Evolutionary conservation across 2,888 invertebrate genomes (phyloP).

Genomic region (Drosophila merina): DNA sequence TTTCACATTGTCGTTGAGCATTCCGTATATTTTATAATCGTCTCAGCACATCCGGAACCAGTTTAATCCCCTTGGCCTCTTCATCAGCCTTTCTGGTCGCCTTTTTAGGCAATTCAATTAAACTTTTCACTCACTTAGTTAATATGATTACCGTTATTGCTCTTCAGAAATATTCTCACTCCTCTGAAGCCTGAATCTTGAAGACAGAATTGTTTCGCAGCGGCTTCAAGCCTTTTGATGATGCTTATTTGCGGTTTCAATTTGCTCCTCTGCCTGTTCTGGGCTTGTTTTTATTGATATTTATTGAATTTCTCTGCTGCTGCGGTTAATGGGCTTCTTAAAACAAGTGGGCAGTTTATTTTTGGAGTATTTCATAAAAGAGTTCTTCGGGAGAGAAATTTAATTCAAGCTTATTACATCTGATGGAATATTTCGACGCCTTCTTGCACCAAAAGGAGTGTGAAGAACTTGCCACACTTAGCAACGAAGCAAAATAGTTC

Average conservation of each 20-base stretch:
- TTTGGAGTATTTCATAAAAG: background rate
- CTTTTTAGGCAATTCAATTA: constrained; percentile 69
- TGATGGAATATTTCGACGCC: constrained; percentile 46
- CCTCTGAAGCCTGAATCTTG: constrained; percentile 19
- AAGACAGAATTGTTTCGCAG: constrained; percentile 14
- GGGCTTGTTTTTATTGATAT: constrained; percentile 71
- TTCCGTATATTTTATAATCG: constrained; percentile 65
- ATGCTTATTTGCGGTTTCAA: constrained; percentile 23
- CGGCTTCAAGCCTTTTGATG: constrained; percentile 55
- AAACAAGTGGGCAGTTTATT: constrained; percentile 51
- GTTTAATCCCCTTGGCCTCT: constrained; percentile 14
- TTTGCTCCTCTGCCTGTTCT: constrained; percentile 4
- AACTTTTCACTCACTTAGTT: constrained; percentile 56
- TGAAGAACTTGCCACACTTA: constrained; percentile 14
- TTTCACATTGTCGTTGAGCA: constrained; percentile 65
- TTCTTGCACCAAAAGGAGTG: constrained; percentile 19
- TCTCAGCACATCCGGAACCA: constrained; percentile 58
- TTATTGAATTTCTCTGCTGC: constrained; percentile 62
- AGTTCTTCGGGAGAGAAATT: background rate
- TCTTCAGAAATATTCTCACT: constrained; percentile 39
- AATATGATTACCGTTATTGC: constrained; percentile 69
- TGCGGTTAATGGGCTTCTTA: constrained; percentile 12
- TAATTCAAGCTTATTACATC: constrained; percentile 20
- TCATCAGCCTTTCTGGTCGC: background rate
- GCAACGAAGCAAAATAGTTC: constrained; percentile 54